Evolutionary conservation across 1,140 invertebrate genomes (phyloP).

Genomic region (Drosophila guanche): DNA sequence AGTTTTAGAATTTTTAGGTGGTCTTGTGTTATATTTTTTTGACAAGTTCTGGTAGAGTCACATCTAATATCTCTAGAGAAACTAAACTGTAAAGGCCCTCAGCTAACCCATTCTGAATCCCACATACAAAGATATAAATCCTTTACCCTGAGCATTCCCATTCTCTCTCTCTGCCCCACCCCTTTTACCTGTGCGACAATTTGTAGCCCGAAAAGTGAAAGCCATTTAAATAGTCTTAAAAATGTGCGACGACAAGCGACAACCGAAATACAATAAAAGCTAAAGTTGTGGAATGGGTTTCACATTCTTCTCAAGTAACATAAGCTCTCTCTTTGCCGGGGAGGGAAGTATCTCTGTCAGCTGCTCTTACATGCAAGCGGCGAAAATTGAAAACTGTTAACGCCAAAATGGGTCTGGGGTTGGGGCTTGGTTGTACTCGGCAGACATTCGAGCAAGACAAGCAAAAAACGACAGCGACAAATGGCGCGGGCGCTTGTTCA

Average conservation of each 20-base stretch:
- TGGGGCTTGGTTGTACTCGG: slow-evolving; percentile 1
- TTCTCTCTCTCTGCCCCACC: not conserved
- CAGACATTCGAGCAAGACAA: slow-evolving; percentile 28
- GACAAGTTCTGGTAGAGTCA: no score
- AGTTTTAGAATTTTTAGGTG: no score
- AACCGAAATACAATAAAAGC: slow-evolving; percentile 57
- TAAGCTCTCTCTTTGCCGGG: not conserved
- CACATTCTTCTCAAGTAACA: not conserved
- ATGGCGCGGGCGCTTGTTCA: slow-evolving; percentile 60
- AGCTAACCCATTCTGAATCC: no score
- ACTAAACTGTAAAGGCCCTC: no score
- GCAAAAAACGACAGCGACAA: slow-evolving; percentile 54
- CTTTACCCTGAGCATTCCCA: not conserved
- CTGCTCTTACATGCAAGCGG: slow-evolving; percentile 62
- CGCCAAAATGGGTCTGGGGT: slow-evolving; percentile 8
- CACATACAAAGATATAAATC: no score
- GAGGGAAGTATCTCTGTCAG: slow-evolving; percentile 45
- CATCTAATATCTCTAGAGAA: no score
- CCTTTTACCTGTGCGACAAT: slow-evolving; percentile 37
- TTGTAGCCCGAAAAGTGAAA: slow-evolving; percentile 52
- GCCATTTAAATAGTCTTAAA: slow-evolving; percentile 67
- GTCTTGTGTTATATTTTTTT: not conserved
- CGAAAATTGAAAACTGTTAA: slow-evolving; percentile 67
- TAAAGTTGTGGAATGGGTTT: slow-evolving; percentile 28
- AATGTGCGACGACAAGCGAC: slow-evolving; percentile 60